Base-by-base conservation (phyloP, 2,888 invertebrate genomes). In the Torymus texanus region DNA sequence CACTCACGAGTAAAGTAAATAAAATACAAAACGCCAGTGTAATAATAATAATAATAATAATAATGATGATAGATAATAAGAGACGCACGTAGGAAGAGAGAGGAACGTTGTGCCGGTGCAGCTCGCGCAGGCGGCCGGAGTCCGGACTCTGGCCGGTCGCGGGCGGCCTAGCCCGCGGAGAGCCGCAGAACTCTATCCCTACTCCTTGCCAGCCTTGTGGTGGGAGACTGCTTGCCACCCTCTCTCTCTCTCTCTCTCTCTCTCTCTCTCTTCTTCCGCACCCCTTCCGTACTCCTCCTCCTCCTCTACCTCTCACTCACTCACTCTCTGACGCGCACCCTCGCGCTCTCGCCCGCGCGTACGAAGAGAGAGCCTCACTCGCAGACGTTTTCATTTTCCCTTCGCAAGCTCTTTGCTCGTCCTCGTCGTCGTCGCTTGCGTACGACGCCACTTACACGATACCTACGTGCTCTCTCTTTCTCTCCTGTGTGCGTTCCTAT, bases 351-450 rank as follows among this genome's bases (percentile, higher is more conserved):
- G 4, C 29, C 4, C 29, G 29, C 29, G 29, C 29, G 29, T 29
- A 29, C 29, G 29, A 5, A 2, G 21, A 21, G 21, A 21, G 29
- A 29, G n/a, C 18, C 18, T 18, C 18, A n/a, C 11, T 58, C 58
- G 58, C 87, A 88, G 29, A 29, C 29, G 29, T 29, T 29, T 29
- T 29, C 29, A 29, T 29, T 29, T 29, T 29, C 29, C 29, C 29
- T 29, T 3, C 29, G 21, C 21, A 29, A 29, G 29, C 29, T 29
- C 29, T 29, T 29, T 29, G 29, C 29, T 5, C 29, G 2, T 24
- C 24, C 24, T 24, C 24, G 24, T n/a, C 86, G 87, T 83, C 84
- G 83, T 84, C 29, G 29, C 29, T 29, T 29, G 3, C 5, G n/a
- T n/a, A 29, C 29, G 29, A 29, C 29, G 29, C 29, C 29, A 29